Evolutionary conservation across 2,797 vertebrate genomes (phyloP).

Genomic region (Diplodus puntazzo): DNA sequence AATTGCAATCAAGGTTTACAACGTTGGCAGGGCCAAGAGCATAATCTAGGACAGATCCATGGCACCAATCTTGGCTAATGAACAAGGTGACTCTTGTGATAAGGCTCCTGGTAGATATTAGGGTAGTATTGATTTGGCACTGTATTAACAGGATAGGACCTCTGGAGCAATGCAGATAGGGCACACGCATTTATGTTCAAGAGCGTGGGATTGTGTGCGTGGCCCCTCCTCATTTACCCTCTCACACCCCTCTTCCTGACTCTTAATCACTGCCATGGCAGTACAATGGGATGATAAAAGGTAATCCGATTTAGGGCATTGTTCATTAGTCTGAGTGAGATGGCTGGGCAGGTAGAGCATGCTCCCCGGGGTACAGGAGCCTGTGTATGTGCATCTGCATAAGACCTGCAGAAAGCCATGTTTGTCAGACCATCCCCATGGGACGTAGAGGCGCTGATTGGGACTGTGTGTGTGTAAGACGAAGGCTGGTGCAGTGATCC

Average conservation of each 20-base stretch:
- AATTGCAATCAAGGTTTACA: conserved; percentile 76
- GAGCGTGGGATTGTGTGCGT: conserved; percentile 13
- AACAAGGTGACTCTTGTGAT: conserved; percentile 82
- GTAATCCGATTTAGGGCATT: conserved; percentile 77
- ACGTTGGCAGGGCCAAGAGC: conserved; percentile 62
- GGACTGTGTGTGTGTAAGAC: conserved; percentile 17
- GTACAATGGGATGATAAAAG: conserved; percentile 80
- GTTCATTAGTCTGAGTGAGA: conserved; percentile 79
- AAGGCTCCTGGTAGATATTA: conserved; percentile 72
- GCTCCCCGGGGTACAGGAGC: conserved; percentile 35
- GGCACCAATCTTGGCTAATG: conserved; percentile 76
- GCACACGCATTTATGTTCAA: conserved; percentile 16
- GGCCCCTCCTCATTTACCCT: conserved; percentile 53
- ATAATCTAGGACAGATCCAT: conserved; percentile 71
- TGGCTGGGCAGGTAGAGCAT: conserved; percentile 58
- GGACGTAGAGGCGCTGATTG: conserved; percentile 39
- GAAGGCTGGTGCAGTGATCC: conserved; percentile 60
- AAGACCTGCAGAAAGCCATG: conserved; percentile 59
- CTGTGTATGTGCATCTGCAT: conserved; percentile 47
- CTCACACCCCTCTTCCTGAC: conserved; percentile 47
- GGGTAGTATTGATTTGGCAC: conserved; percentile 70
- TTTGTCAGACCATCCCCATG: conserved; percentile 59
- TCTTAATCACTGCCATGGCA: conserved; percentile 74
- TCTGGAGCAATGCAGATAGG: conserved; percentile 44
- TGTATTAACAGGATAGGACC: conserved; percentile 62